These are phyloP conservation scores for Ctenodactylus gundi DNA, from an alignment of 2,113 vertebrate species.

Conservation along the genomic window DNA sequence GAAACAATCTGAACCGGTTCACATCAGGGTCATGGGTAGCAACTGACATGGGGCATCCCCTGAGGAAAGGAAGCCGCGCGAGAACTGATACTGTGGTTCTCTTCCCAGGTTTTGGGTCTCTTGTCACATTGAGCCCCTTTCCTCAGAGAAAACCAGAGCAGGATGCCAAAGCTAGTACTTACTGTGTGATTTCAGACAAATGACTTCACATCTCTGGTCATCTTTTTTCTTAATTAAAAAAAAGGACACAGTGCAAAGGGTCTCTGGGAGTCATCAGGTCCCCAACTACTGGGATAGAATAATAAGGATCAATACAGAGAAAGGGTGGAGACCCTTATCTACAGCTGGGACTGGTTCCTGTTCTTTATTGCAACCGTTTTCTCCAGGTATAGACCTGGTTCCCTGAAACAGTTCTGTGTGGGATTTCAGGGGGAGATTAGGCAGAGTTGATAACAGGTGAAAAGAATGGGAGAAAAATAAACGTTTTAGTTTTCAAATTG, in stretches of 20 bases:
- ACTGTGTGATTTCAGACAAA: not conserved
- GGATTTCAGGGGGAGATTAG: not conserved
- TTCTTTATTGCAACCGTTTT: not conserved
- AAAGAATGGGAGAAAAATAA: not conserved
- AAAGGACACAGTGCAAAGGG: not conserved
- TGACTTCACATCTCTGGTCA: not conserved
- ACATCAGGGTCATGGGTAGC: not conserved
- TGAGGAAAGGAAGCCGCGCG: not conserved
- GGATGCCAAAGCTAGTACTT: not conserved
- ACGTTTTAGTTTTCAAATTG: not conserved
- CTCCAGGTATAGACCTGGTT: not conserved
- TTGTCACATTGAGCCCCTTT: not conserved
- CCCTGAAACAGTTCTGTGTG: not conserved
- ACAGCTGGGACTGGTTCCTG: not conserved
- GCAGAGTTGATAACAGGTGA: not conserved
- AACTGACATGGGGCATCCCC: not conserved
- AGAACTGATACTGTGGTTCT: not conserved
- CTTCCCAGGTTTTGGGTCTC: not conserved
- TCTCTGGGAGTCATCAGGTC: not conserved
- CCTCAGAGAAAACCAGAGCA: not conserved
- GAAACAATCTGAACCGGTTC: not conserved
- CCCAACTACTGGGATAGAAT: not conserved
- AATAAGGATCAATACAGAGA: not conserved
- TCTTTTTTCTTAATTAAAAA: slow-evolving; percentile 3
- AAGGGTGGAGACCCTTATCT: not conserved